These are phyloP conservation scores for Ellobius talpinus DNA, from an alignment of 2,113 vertebrate genomes.

Conservation along the genomic window DNA sequence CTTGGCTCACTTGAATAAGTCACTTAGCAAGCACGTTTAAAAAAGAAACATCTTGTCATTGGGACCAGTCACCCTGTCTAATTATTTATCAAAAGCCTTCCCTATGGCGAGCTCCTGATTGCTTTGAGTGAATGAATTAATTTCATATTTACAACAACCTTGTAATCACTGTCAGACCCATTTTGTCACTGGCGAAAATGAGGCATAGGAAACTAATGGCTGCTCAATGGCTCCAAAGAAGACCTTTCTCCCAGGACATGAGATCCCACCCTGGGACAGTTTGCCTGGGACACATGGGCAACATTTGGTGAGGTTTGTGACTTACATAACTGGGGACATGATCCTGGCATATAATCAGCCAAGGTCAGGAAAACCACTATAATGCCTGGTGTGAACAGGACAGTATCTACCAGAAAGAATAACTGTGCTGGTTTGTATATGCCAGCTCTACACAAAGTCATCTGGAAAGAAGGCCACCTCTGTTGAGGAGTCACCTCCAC, in stretches of 20 bases:
- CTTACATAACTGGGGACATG: neutral
- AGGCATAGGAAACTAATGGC: conserved; percentile 44
- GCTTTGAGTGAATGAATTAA: neutral
- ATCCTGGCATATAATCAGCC: neutral
- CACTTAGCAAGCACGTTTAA: conserved; percentile 27
- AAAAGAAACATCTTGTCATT: conserved; percentile 5
- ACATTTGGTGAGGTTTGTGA: neutral
- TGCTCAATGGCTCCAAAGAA: neutral
- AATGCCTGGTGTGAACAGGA: neutral
- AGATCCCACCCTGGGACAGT: neutral
- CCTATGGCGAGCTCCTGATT: neutral
- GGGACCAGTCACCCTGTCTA: neutral
- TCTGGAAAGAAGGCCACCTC: neutral
- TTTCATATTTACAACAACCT: neutral
- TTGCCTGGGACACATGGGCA: neutral
- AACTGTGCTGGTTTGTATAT: neutral
- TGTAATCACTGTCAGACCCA: neutral
- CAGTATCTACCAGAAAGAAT: neutral
- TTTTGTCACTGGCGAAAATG: conserved; percentile 13
- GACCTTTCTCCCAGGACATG: neutral
- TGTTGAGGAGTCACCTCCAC: neutral
- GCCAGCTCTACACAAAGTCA: neutral
- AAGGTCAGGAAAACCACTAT: neutral
- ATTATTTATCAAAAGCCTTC: neutral
- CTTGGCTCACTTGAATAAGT: conserved; percentile 3